Conservation (phyloP, 2,888 invertebrate genomes). For the Blastobasis lacticolella region DNA sequence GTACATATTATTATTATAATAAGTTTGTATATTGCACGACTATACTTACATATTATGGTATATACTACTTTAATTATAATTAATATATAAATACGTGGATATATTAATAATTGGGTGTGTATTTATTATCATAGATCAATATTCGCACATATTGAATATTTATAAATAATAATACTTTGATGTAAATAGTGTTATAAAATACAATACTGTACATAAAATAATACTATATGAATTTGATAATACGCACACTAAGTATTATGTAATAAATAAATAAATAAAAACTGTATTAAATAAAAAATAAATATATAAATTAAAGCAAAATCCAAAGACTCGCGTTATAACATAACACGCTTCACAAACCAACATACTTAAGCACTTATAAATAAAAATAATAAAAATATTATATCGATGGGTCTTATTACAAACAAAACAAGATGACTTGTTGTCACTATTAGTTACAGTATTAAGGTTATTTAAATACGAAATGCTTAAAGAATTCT, state of each 20-base stretch:
- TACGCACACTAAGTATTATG: slow-evolving; percentile 10
- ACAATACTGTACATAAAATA: slow-evolving; percentile 1
- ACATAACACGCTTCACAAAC: slow-evolving; percentile 24
- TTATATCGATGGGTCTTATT: slow-evolving; percentile 7
- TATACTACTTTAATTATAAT: slow-evolving; percentile 22
- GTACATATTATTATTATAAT: slow-evolving; percentile 25
- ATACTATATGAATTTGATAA: slow-evolving; percentile 9
- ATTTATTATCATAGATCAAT: slow-evolving; percentile 1
- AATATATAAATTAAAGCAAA: slow-evolving; percentile 53
- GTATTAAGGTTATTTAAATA: too few relatives aligned
- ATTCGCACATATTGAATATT: neutral
- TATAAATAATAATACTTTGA: slow-evolving; percentile 8
- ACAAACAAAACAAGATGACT: slow-evolving; percentile 4
- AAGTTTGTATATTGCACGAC: slow-evolving; percentile 4
- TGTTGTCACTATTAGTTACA: neutral
- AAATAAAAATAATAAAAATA: slow-evolving; percentile 7
- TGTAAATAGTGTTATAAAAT: neutral
- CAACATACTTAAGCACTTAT: slow-evolving; percentile 27
- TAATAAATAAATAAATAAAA: slow-evolving; percentile 16
- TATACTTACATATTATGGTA: slow-evolving; percentile 7
- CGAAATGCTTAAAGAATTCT: too few relatives aligned
- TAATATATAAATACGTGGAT: slow-evolving; percentile 17
- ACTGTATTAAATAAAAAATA: slow-evolving; percentile 14
- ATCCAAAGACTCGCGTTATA: slow-evolving; percentile 52
- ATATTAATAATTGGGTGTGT: slow-evolving; percentile 10